phyloP scores from a whole-genome alignment of 2,888 invertebrate genomes.

The Pollenia amentaria region DNA sequence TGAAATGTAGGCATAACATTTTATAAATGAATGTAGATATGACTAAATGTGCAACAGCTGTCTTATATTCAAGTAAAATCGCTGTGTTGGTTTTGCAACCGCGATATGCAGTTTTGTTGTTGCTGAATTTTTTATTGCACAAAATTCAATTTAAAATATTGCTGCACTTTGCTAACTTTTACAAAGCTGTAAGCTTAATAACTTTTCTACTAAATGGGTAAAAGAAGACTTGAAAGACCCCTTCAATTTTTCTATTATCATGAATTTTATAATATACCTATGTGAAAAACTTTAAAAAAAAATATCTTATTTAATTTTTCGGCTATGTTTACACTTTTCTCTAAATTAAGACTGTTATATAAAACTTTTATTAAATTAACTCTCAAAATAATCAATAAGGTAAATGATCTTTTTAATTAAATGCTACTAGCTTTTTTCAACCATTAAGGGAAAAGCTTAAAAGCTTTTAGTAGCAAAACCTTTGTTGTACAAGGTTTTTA shows the following conservation, averaged over 20 bases:
- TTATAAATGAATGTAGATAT: not conserved
- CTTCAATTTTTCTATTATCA: not conserved
- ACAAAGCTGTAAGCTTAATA: not conserved
- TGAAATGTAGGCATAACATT: constrained; percentile 24
- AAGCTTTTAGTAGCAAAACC: too few species aligned
- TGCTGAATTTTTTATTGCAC: constrained; percentile 2
- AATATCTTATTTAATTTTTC: too few species aligned
- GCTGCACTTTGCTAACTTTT: constrained; percentile 78
- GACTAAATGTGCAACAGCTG: constrained; percentile 27
- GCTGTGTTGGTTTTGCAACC: constrained; percentile 27
- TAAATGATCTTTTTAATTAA: too few species aligned
- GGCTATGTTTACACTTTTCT: too few species aligned
- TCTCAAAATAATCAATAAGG: too few species aligned
- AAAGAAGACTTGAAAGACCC: not conserved
- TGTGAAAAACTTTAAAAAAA: too few species aligned
- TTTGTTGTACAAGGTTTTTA: too few species aligned
- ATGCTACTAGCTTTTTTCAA: too few species aligned
- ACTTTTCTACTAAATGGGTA: not conserved
- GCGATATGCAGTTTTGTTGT: constrained; percentile 31
- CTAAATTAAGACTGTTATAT: too few species aligned
- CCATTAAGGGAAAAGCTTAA: too few species aligned
- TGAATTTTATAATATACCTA: too few species aligned
- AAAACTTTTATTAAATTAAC: too few species aligned
- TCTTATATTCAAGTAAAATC: constrained; percentile 1
- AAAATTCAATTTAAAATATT: constrained; percentile 82